phyloP scores from a whole-genome alignment of 2,113 vertebrate species.

The Pseudonaja textilis region DNA sequence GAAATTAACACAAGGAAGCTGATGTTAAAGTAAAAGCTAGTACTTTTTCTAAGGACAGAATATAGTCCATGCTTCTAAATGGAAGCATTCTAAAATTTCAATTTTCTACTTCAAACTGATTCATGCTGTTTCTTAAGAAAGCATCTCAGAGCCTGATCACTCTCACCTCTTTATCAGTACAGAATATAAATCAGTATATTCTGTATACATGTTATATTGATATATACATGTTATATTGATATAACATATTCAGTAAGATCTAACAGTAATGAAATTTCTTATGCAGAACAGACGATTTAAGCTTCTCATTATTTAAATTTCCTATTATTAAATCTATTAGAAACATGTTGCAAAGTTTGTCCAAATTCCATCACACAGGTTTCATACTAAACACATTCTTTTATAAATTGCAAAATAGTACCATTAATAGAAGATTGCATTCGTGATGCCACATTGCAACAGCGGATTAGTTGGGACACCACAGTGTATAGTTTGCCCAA shows the following conservation, averaged over 20 bases:
- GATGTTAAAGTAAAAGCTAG: background rate
- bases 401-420: conserved; percentile 55
- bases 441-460: conserved; percentile 94
- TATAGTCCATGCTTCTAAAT: background rate
- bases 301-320: background rate
- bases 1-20: background rate
- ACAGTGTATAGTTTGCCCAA: conserved; percentile 98
- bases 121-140: background rate
- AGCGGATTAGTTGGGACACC: conserved; percentile 95
- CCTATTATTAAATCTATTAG: background rate
- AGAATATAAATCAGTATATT: background rate
- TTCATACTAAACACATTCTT: background rate
- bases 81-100: background rate
- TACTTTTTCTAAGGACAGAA: background rate
- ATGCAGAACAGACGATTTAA: background rate
- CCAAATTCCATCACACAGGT: background rate
- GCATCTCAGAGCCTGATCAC: background rate
- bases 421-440: conserved; percentile 99
- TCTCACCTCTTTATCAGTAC: background rate
- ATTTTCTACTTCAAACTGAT: background rate
- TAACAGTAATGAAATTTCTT: background rate
- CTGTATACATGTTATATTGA: background rate
- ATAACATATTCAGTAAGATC: background rate
- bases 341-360: background rate
- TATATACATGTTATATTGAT: background rate